phyloP scores from a whole-genome alignment of 2,888 invertebrate genomes.

The Trachelus iudaicus region DNA sequence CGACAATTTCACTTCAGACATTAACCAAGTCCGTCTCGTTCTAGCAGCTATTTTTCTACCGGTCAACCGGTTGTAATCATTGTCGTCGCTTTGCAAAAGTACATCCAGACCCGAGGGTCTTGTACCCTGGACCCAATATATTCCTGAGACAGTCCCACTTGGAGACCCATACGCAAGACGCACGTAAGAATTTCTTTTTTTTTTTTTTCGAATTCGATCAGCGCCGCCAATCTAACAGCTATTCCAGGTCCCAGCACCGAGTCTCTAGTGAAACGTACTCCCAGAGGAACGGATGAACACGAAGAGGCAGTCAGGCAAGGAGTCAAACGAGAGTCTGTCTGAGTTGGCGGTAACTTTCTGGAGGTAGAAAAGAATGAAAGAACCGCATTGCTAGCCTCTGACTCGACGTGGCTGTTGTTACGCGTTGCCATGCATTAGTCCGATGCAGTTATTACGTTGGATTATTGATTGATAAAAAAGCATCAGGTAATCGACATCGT shows the following conservation, averaged over 20 bases:
- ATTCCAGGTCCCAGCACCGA: neutral
- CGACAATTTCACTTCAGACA: slow-evolving; percentile 48
- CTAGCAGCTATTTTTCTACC: slow-evolving; percentile 54
- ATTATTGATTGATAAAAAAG: neutral
- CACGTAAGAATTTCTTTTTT: slow-evolving; percentile 44
- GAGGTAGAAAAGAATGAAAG: slow-evolving; percentile 15
- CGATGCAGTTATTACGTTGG: neutral
- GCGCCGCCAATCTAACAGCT: slow-evolving; percentile 6
- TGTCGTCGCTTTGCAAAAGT: slow-evolving; percentile 60
- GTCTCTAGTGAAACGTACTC: neutral
- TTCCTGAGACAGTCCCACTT: neutral
- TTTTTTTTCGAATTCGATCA: slow-evolving; percentile 54
- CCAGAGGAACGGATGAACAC: neutral
- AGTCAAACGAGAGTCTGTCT: neutral
- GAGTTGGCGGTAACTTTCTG: neutral
- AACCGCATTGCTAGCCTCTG: slow-evolving; percentile 58
- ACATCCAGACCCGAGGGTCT: slow-evolving; percentile 28
- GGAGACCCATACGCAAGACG: neutral
- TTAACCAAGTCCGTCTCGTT: slow-evolving; percentile 47
- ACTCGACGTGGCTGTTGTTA: slow-evolving; percentile 18
- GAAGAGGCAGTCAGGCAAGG: neutral
- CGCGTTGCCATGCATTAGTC: slow-evolving; percentile 1
- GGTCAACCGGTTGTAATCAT: slow-evolving; percentile 64
- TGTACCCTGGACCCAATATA: slow-evolving; percentile 10
- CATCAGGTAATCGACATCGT: neutral